Percentiles rank a stretch among this genome's conserved stretches.
phyloP scores from a whole-genome alignment of 2,113 vertebrate species.

The Gallinago undulata region DNA sequence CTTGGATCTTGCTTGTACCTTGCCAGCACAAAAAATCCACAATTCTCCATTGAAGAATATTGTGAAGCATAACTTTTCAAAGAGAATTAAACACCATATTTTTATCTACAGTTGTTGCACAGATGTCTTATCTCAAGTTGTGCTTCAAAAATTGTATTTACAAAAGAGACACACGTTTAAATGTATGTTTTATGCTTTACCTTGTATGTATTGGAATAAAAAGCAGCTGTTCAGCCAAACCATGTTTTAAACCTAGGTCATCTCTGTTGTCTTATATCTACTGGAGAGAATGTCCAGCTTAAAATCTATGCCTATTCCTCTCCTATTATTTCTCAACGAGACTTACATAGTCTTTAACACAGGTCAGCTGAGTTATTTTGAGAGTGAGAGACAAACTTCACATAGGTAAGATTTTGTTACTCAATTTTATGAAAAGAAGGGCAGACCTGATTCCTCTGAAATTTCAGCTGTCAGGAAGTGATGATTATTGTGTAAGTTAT shows the following conservation, averaged over 20 bases:
- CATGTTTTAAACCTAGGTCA: not conserved
- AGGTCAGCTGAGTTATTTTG: constrained; percentile 63
- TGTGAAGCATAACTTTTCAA: not conserved
- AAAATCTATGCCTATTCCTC: constrained; percentile 33
- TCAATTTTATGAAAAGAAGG: not conserved
- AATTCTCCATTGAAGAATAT: not conserved
- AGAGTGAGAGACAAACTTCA: constrained; percentile 35
- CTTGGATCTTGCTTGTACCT: not conserved
- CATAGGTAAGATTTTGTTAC: not conserved
- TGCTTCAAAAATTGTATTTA: constrained; percentile 12
- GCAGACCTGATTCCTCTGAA: not conserved
- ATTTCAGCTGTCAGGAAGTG: constrained; percentile 17
- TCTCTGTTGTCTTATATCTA: not conserved
- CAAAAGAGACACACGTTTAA: not conserved
- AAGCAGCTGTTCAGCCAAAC: not conserved
- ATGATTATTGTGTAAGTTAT: constrained; percentile 8
- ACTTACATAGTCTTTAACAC: constrained; percentile 37
- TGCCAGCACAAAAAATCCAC: not conserved
- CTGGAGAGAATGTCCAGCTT: not conserved
- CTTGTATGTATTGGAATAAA: not conserved
- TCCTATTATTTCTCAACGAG: constrained; percentile 21
- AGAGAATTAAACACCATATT: not conserved
- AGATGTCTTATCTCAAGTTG: not conserved
- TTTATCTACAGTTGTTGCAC: not conserved
- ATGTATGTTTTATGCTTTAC: not conserved